Conservation (phyloP, 2,888 invertebrate genomes). For the Stenchaetothrips biformis region DNA sequence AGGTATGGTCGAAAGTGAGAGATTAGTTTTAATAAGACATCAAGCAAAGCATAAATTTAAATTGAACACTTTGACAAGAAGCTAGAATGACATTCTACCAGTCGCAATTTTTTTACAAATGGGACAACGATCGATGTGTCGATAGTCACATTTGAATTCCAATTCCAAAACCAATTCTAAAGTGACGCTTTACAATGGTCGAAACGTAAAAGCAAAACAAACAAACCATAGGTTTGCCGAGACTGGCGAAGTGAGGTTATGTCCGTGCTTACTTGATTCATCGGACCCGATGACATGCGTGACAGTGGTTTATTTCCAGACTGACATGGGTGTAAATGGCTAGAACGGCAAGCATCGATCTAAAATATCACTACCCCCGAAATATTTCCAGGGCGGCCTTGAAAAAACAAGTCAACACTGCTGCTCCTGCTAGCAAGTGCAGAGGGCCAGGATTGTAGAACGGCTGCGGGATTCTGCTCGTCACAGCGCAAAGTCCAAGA, state of each 20-base stretch:
- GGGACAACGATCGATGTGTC: too few relatives aligned
- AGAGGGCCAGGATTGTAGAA: neutral
- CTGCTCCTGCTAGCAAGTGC: neutral
- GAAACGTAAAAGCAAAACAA: constrained; percentile 28
- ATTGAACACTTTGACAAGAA: too few relatives aligned
- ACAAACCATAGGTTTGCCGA: constrained; percentile 26
- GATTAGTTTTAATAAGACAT: too few relatives aligned
- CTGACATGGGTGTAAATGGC: neutral
- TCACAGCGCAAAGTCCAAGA: constrained; percentile 5
- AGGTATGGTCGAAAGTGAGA: neutral
- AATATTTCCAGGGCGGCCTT: constrained; percentile 22
- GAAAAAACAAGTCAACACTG: constrained; percentile 4
- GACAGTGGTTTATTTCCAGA: neutral
- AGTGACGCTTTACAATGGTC: neutral
- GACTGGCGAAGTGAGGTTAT: neutral
- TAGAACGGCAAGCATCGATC: neutral
- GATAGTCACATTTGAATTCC: too few relatives aligned
- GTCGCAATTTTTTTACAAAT: too few relatives aligned
- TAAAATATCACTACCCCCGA: neutral
- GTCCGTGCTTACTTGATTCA: constrained; percentile 12
- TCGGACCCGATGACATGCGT: neutral
- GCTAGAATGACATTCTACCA: too few relatives aligned
- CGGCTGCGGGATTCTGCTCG: neutral
- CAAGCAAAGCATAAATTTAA: too few relatives aligned
- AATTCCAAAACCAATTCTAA: too few relatives aligned